Evolutionary conservation across 2,113 vertebrate species (phyloP), one percentile per base, ranked within the genome.

Genomic region (Ophiodon elongatus): DNA sequence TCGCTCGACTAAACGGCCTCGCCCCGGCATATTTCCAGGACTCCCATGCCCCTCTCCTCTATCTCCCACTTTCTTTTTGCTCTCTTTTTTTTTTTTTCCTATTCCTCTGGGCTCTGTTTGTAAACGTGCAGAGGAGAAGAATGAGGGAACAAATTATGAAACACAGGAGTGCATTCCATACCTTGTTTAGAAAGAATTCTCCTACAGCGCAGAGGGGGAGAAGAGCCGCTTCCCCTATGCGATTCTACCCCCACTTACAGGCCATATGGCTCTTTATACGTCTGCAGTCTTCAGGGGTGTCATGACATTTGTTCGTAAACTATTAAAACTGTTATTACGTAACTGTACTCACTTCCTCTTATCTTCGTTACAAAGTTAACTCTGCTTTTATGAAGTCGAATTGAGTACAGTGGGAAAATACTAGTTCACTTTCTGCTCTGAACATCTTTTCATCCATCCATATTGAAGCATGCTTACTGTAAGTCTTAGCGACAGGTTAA

Each of bases 151-250:
- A 94, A 93, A 91, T 94, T 95, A 94, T 92, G 91, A 94, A 94
- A 94, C 88, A 85, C 93, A 92, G 94, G 88, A 93, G 92, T 90
- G 87, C 94, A 95, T 96, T 96, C 95, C 95, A 96, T 95, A 95
- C 94, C 95, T 96, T 95, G 94, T 96, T 95, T 95, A 95, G 95
- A 93, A 93, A 95, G 89, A 93, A 92, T 92, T 91, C 90, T 90
- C 89, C 86, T 82, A 82, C 88, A 83, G 89, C 29, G 43, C 82
- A 87, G 87, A 86, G 75, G 76, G 80, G 82, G 85, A 91, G 87
- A 90, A 83, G 80, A 91, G 90, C 76, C 69, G 69, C 67, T 71
- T 86, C 72, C 74, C 79, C 80, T 47, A n/a, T 37, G 17, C 1
- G 62, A 67, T 76, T 77, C 81, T 25, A 81, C 80, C 83, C 88